Conservation (phyloP, 2,888 invertebrate genomes). For the Bombyx huttoni region DNA sequence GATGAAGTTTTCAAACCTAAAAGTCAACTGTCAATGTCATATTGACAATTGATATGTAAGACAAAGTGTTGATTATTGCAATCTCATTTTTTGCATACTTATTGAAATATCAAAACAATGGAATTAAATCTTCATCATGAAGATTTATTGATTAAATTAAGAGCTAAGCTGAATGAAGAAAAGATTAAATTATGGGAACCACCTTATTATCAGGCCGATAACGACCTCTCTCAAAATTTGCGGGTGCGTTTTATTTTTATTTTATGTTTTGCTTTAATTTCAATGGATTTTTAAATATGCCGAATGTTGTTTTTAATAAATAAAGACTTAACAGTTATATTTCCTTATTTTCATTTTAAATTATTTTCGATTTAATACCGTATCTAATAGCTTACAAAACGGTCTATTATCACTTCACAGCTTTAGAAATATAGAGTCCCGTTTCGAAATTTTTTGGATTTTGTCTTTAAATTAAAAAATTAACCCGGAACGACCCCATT, state of each 20-base stretch:
- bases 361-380: not conserved
- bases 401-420: too few species aligned
- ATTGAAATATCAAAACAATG: constrained; percentile 20
- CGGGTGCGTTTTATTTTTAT: constrained; percentile 40
- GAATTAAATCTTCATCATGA: constrained; percentile 61
- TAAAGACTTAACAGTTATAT: too few species aligned
- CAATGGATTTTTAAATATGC: too few species aligned
- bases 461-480: too few species aligned
- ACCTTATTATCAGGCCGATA: constrained; percentile 72
- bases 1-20: too few species aligned
- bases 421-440: too few species aligned
- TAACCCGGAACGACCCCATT: too few species aligned
- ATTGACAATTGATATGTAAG: too few species aligned
- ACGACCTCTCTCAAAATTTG: constrained; percentile 47
- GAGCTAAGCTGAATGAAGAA: constrained; percentile 77
- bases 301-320: too few species aligned
- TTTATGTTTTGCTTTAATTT: not conserved
- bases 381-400: not conserved
- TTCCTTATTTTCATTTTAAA: too few species aligned
- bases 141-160: constrained; percentile 76
- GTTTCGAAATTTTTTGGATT: too few species aligned
- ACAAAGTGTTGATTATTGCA: constrained; percentile 8
- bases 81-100: constrained; percentile 5
- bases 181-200: constrained; percentile 82
- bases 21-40: too few species aligned